phyloP scores from a whole-genome alignment of 2,888 invertebrate genomes.

The Invenusta paracnida region DNA sequence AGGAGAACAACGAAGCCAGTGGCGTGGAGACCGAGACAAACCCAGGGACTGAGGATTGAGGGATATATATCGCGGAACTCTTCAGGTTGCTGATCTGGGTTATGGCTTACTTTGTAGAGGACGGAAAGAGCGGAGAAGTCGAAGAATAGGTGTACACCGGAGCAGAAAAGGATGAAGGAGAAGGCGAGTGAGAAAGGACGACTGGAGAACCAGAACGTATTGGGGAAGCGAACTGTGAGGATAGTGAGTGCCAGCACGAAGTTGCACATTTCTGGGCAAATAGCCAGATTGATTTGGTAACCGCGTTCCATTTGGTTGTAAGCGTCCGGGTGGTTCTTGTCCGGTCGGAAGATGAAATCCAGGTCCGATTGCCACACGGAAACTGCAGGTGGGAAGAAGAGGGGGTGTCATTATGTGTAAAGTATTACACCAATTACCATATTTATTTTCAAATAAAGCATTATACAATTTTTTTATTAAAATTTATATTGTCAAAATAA shows the following conservation, averaged over 20 bases:
- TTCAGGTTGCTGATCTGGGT: not conserved
- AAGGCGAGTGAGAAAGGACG: slow-evolving; percentile 76
- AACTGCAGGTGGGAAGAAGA: slow-evolving; percentile 65
- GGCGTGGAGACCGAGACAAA: slow-evolving; percentile 20
- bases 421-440: no score
- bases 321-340: not conserved
- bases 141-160: slow-evolving; percentile 71
- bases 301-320: not conserved
- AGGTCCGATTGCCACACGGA: slow-evolving; percentile 78
- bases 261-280: slow-evolving; percentile 74
- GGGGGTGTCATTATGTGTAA: no score
- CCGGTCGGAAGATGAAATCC: slow-evolving; percentile 66
- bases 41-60: not conserved
- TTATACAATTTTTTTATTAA: no score
- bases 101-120: slow-evolving; percentile 68
- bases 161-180: slow-evolving; percentile 73
- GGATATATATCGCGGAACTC: not conserved
- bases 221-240: slow-evolving; percentile 74
- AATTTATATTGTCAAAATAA: no score
- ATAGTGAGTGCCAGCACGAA: slow-evolving; percentile 73
- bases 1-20: slow-evolving; percentile 25
- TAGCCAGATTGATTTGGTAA: slow-evolving; percentile 2
- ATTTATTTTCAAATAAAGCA: no score
- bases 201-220: slow-evolving; percentile 81
- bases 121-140: slow-evolving; percentile 74